A percentile compares a stretch with the other conserved stretches of the same genome.
These are phyloP conservation scores for Stenopsyche tienmushanensis DNA, from an alignment of 1,140 invertebrate species.

Conservation along the genomic window DNA sequence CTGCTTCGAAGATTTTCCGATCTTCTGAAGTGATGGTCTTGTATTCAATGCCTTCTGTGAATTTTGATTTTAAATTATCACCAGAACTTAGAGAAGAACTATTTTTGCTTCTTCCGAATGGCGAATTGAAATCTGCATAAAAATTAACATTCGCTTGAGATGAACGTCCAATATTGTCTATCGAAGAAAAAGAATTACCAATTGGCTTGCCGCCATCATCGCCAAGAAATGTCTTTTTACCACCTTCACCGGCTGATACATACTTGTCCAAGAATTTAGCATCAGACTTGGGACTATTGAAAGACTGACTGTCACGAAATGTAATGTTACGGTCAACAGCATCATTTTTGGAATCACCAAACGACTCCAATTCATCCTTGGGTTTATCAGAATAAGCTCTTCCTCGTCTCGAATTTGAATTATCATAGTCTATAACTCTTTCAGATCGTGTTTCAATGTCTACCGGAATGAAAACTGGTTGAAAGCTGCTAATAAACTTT, in stretches of 20 bases:
- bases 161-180: not conserved
- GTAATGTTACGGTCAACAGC: not conserved
- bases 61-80: no score
- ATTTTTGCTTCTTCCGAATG: no score
- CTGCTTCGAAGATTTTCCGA: not conserved
- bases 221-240: not conserved
- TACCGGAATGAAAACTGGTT: constrained; percentile 34
- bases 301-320: not conserved
- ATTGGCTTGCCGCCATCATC: not conserved
- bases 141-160: not conserved
- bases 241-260: not conserved
- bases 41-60: not conserved
- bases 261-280: not conserved
- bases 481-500: constrained; percentile 36
- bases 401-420: constrained; percentile 4
- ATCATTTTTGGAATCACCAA: not conserved
- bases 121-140: no score
- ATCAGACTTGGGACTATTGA: not conserved
- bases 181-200: not conserved
- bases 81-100: no score
- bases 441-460: constrained; percentile 31
- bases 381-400: not conserved
- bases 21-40: not conserved
- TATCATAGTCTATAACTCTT: constrained; percentile 16
- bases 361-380: not conserved